Base-by-base conservation (phyloP, 2,113 vertebrate species). In the Callipepla squamata region DNA sequence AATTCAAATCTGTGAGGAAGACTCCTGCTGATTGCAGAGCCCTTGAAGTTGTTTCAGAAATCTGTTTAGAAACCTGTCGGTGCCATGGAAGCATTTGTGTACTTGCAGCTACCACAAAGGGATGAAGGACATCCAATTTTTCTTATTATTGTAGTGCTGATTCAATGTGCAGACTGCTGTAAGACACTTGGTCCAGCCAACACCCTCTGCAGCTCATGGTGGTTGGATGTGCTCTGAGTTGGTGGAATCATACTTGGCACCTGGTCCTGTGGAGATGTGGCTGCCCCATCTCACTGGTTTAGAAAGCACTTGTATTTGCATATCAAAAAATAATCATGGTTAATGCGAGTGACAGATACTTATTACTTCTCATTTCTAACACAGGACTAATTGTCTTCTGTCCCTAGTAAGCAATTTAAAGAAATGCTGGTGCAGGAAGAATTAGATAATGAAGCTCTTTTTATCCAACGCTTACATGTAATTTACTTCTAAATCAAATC, bases 361-460 rank as follows among this genome's bases (percentile, higher is more conserved):
- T 96, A 93, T 80, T 94, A 81, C 44, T 80, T 75, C 79, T 89
- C 78, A 50, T 91, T 93, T 93, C 85, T 77, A 92, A 81, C 93
- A 94, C 87, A 87, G 70, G 62, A 87, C 83, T 97, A 95, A 97
- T 96, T 93, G 95, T 96, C 94, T 95, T 47, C 85, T 83, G 77
- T 93, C 91, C 87, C 89, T 90, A 67, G 93, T 93, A 97, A 96
- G 94, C 95, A 97, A 96, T 96, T 97, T 96, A 81, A 95, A 94
- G 87, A 97, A 96, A 94, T 94, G 96, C 94, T 93, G 89, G 87
- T 95, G 89, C 93, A 94, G 91, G 89, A 96, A 97, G 95, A 95
- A 95, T 93, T 94, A 90, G 95, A 94, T 97, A 96, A 97, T 97
- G 96, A 96, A 96, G 91, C 80, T 90, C 93, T 95, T 95, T 95